phyloP scores from a whole-genome alignment of 1,140 invertebrate genomes.

The Pseudobourletiella spinata region DNA sequence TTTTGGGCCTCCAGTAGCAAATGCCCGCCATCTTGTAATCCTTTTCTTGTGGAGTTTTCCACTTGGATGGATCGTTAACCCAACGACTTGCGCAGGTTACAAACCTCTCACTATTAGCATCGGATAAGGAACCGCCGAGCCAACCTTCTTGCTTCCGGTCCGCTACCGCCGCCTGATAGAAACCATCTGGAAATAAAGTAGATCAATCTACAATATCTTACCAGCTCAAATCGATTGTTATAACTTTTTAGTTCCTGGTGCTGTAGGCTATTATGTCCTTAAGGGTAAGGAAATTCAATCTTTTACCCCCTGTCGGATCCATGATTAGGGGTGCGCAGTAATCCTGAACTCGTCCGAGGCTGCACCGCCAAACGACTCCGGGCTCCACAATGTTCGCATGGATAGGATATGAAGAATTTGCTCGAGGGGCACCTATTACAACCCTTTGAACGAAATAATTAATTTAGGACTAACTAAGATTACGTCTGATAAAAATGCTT shows the following conservation, averaged over 20 bases:
- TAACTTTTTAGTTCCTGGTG: not conserved
- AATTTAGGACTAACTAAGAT: not conserved
- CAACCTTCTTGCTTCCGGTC: conserved; percentile 29
- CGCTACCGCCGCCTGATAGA: not conserved
- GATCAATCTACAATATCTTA: too few relatives aligned
- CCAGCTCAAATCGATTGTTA: not conserved
- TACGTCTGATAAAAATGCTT: not conserved
- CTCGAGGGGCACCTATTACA: conserved; percentile 4
- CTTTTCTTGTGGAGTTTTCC: too few relatives aligned
- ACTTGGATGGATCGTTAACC: conserved; percentile 35
- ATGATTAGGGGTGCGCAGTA: conserved; percentile 2
- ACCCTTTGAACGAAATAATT: not conserved
- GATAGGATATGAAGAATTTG: not conserved
- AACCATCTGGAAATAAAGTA: too few relatives aligned
- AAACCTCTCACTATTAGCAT: conserved; percentile 1
- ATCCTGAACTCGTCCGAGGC: not conserved
- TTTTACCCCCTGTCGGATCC: not conserved
- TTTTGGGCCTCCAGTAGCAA: conserved; percentile 35
- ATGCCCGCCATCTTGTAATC: conserved; percentile 35
- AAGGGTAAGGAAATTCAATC: not conserved
- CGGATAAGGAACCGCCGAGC: conserved; percentile 22
- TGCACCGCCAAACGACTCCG: conserved; percentile 3
- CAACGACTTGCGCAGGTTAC: conserved; percentile 38
- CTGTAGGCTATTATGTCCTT: not conserved
- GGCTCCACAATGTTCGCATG: conserved; percentile 3